phyloP scores from a whole-genome alignment of 2,113 vertebrate genomes.

The Alligator mississippiensis region DNA sequence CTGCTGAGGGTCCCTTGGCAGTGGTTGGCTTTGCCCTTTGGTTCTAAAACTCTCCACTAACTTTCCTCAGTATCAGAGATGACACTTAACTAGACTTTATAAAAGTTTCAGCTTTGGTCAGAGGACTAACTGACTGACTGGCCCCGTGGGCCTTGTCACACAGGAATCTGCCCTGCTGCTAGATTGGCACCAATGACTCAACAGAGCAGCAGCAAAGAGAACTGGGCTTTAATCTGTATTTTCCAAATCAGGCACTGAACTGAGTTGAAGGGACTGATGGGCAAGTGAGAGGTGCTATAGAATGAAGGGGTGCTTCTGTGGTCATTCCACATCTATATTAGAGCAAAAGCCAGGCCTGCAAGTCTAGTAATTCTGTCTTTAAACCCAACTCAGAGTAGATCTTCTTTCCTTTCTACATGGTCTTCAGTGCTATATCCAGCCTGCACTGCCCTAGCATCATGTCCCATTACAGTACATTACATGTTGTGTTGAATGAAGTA shows the following conservation, averaged over 20 bases:
- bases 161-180: neutral
- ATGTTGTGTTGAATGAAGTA: neutral
- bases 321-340: neutral
- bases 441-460: neutral
- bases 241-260: neutral
- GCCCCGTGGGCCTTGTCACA: neutral
- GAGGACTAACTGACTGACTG: neutral
- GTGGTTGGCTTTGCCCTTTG: neutral
- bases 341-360: neutral
- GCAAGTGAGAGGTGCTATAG: neutral
- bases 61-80: neutral
- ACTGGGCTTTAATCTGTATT: neutral
- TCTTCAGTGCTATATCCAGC: neutral
- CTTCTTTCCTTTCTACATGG: neutral
- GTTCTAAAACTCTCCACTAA: neutral
- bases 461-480: neutral
- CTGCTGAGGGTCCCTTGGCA: neutral
- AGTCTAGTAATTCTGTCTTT: neutral
- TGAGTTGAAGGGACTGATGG: neutral
- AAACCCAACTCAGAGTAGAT: neutral
- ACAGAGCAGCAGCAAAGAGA: neutral
- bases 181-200: neutral
- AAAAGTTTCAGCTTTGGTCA: neutral
- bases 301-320: neutral
- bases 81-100: neutral